Evolutionary conservation across 2,888 invertebrate genomes (phyloP).

Genomic region (Volucella inflata): DNA sequence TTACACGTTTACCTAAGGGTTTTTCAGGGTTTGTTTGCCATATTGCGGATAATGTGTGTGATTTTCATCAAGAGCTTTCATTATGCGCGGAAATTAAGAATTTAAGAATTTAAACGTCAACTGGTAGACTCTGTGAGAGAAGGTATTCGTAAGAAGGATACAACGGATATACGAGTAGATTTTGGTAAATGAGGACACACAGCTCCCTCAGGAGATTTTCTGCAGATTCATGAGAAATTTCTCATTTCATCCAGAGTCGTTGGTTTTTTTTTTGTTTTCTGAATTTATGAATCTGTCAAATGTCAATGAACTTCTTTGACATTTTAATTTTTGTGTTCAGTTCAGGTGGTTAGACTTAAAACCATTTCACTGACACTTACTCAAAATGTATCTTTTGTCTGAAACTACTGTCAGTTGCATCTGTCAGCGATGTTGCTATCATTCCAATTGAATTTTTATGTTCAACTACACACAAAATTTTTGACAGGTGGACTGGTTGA

Average conservation of each 20-base stretch:
- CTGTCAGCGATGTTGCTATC: slow-evolving; percentile 39
- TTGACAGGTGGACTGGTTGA: slow-evolving; percentile 45
- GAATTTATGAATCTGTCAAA: slow-evolving; percentile 39
- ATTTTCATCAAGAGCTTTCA: slow-evolving; percentile 65
- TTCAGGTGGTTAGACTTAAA: not conserved
- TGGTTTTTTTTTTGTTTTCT: not conserved
- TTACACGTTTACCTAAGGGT: slow-evolving; percentile 63
- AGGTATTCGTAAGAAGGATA: slow-evolving; percentile 27
- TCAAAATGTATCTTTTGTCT: not conserved
- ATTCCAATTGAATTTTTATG: slow-evolving; percentile 42
- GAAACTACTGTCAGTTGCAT: slow-evolving; percentile 34
- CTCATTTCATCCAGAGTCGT: not conserved
- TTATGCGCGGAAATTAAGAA: slow-evolving; percentile 68
- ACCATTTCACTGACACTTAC: not conserved
- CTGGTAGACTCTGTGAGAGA: not conserved
- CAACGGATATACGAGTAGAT: slow-evolving; percentile 31
- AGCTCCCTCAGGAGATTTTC: slow-evolving; percentile 9
- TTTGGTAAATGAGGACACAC: slow-evolving; percentile 33
- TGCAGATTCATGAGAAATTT: no score
- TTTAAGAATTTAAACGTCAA: slow-evolving; percentile 66
- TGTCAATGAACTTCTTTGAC: slow-evolving; percentile 72
- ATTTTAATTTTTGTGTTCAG: slow-evolving; percentile 31
- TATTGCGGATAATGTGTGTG: slow-evolving; percentile 62
- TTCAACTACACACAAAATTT: slow-evolving; percentile 7
- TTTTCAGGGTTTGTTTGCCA: slow-evolving; percentile 58